Percentiles rank a stretch among this genome's conserved stretches.
phyloP scores from a whole-genome alignment of 2,113 vertebrate genomes.

The Sylvilagus bachmani region DNA sequence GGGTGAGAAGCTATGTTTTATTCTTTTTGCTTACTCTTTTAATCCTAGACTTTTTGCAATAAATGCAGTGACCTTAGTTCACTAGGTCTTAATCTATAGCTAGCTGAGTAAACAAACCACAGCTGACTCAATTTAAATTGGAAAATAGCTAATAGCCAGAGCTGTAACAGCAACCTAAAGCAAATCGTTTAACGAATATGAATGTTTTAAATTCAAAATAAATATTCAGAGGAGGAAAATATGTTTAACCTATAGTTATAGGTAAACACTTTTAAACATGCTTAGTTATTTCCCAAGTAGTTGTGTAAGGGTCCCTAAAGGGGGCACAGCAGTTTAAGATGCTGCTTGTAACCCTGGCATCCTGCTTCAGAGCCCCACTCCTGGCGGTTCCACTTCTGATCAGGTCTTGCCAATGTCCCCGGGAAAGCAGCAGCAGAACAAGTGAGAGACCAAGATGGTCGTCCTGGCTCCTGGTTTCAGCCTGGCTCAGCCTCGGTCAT shows the following conservation, averaged over 20 bases:
- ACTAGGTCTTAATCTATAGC: background rate
- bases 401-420: too few species aligned
- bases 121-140: background rate
- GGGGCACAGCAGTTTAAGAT: background rate
- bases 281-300: background rate
- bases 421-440: too few species aligned
- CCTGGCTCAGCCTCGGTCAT: too few species aligned
- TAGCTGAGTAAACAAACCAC: conserved; percentile 32
- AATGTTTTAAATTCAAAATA: background rate
- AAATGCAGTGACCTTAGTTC: conserved; percentile 5
- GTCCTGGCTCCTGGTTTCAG: too few species aligned
- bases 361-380: too few species aligned
- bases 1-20: background rate
- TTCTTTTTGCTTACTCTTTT: conserved; percentile 13
- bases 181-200: background rate
- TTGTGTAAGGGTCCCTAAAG: background rate
- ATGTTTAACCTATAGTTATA: background rate
- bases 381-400: too few species aligned
- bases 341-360: too few species aligned
- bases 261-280: background rate
- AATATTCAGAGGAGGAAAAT: background rate
- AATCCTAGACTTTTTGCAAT: conserved; percentile 24
- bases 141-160: conserved; percentile 15
- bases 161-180: conserved; percentile 2
- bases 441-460: background rate